Percentiles rank a stretch among this genome's conserved stretches.
These are phyloP conservation scores for Scortum barcoo DNA, from an alignment of 2,113 vertebrate species.

Conservation along the genomic window DNA sequence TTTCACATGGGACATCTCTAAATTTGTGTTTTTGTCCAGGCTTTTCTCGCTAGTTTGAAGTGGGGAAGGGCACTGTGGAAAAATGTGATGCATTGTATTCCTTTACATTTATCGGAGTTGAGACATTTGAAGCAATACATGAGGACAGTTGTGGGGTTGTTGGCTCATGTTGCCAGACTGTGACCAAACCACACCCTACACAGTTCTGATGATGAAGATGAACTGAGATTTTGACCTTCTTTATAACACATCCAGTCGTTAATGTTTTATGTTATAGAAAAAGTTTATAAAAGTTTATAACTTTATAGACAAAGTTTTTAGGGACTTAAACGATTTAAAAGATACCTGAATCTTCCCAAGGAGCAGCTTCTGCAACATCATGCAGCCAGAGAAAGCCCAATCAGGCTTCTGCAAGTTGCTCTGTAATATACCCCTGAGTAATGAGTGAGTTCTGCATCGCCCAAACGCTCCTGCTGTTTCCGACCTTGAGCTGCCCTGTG, in stretches of 20 bases:
- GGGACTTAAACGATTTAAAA: background rate
- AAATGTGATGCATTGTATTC: background rate
- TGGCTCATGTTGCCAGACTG: background rate
- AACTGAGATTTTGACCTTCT: background rate
- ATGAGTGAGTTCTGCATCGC: background rate
- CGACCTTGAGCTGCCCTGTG: background rate
- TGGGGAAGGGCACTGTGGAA: background rate
- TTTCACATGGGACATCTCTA: background rate
- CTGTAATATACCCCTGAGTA: constrained; percentile 36
- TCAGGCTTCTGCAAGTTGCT: constrained; percentile 26
- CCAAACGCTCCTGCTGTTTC: constrained; percentile 43
- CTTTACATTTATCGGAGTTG: background rate
- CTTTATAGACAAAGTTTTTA: background rate
- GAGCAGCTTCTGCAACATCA: background rate
- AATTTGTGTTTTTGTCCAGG: background rate
- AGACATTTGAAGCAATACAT: background rate
- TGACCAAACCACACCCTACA: background rate
- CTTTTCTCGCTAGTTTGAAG: background rate
- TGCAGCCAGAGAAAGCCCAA: constrained; percentile 33
- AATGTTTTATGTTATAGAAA: background rate
- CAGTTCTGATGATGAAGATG: background rate
- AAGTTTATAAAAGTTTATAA: no score
- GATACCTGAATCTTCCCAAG: background rate
- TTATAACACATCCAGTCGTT: background rate
- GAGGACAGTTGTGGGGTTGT: background rate